Evolutionary conservation across 2,797 vertebrate genomes (phyloP), one percentile per base, ranked within the genome.

Genomic region (Astyanax mexicanus): DNA sequence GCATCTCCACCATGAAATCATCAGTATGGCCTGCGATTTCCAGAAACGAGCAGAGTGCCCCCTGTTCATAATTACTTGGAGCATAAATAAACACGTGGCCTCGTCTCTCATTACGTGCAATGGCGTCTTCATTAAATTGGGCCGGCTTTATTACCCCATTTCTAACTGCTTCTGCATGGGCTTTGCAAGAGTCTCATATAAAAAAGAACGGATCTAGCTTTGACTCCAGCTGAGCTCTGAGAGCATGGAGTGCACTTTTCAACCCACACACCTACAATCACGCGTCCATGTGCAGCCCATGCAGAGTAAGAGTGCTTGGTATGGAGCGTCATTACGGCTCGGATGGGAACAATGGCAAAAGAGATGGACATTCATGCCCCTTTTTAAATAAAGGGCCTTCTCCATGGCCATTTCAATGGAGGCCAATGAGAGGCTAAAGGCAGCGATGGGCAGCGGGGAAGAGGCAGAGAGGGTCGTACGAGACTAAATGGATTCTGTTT

Each of bases 401-500:
- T 75, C 78, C 55, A 78, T 29, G 49, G 72, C 60, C 66, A 15
- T 42, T 80, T 64, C 45, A 27, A 74, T 19, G 15, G 44, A 75
- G 78, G 69, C 80, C 64, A 75, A 54, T 51, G 62, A 57, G 44
- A 61, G 37, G 69, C 77, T 51, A 80, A 74, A 77, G 74, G 57
- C 60, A 71, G 64, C 32, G 19, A 27, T 62, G 61, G 65, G 42
- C 49, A 55, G n/a, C n/a, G 72, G 58, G 12, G 38, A 55, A 35
- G 12, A 40, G 35, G 6, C 19, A 72, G 72, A 60, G 38, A 73
- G 47, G 23, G 74, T 19, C 57, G 51, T 57, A 47, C 75, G 52
- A 12, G 65, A 74, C 76, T 80, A 84, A 84, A 82, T 84, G 70
- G 80, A 81, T 82, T 78, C 72, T 71, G 78, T 74, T 77, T 77